Evolutionary conservation across 2,113 vertebrate species (phyloP).

Genomic region (Microcebus ravelobensis): DNA sequence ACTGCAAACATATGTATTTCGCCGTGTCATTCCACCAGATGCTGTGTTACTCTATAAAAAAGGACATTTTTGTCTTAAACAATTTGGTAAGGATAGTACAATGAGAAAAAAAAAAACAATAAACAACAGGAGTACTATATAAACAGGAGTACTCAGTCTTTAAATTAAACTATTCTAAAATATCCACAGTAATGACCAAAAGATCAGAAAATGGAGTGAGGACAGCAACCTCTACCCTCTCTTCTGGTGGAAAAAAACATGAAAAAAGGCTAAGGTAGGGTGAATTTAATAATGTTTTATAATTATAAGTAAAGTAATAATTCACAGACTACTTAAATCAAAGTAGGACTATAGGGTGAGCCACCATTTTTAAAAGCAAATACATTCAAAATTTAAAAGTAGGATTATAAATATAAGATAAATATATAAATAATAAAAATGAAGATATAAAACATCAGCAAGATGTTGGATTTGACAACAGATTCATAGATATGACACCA

Average conservation of each 20-base stretch:
- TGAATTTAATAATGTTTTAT: not conserved
- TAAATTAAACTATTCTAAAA: not conserved
- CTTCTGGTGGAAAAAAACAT: not conserved
- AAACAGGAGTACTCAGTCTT: not conserved
- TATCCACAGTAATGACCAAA: not conserved
- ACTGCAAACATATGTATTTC: slow-evolving; percentile 98
- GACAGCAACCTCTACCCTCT: not conserved
- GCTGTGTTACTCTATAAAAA: slow-evolving; percentile 91
- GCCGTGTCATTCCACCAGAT: slow-evolving; percentile 95
- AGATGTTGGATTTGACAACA: not conserved
- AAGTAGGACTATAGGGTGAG: not conserved
- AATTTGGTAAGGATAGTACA: not conserved
- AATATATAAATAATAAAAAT: not conserved
- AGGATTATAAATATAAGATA: not conserved
- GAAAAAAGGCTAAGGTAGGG: not conserved
- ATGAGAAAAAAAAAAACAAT: not conserved
- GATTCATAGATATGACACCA: not conserved
- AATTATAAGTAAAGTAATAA: not conserved
- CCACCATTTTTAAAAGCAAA: not conserved
- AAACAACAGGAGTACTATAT: not conserved
- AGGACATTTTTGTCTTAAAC: slow-evolving; percentile 29
- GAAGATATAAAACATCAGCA: not conserved
- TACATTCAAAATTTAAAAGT: not conserved
- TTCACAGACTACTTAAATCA: not conserved
- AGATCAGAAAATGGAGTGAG: not conserved